A percentile compares a stretch with the other conserved stretches of the same genome.
Conservation (phyloP, 2,113 vertebrate species). For the Pteronura brasiliensis region DNA sequence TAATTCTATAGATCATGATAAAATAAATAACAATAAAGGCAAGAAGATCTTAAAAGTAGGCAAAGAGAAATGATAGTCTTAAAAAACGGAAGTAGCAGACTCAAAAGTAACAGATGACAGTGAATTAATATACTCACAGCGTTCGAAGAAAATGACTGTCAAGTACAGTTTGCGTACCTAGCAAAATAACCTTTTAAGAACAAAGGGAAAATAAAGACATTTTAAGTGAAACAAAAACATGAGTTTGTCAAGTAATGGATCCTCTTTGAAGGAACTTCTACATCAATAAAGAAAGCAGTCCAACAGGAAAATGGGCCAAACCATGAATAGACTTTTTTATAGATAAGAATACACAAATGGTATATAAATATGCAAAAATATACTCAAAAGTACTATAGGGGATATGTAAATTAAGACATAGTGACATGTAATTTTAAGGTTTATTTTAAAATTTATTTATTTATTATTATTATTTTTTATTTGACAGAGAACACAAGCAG, state of each 20-base stretch:
- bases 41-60: conserved; percentile 4
- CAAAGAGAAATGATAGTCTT: neutral
- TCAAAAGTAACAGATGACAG: neutral
- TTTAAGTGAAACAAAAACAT: neutral
- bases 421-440: neutral
- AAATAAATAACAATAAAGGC: conserved; percentile 7
- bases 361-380: neutral
- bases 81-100: neutral
- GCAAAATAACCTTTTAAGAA: neutral
- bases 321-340: neutral
- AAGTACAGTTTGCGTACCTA: neutral
- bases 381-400: neutral
- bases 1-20: neutral
- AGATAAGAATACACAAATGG: neutral
- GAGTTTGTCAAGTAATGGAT: neutral
- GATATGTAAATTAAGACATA: neutral
- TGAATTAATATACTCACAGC: neutral
- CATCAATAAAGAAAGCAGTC: neutral
- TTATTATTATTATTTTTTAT: no score
- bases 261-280: neutral
- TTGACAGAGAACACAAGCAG: no score
- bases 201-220: neutral
- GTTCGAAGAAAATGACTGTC: conserved; percentile 27
- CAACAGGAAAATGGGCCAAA: neutral
- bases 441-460: accelerated